These are phyloP conservation scores for Rhopalosiphum maidis DNA, from an alignment of 1,140 invertebrate species.

Conservation along the genomic window DNA sequence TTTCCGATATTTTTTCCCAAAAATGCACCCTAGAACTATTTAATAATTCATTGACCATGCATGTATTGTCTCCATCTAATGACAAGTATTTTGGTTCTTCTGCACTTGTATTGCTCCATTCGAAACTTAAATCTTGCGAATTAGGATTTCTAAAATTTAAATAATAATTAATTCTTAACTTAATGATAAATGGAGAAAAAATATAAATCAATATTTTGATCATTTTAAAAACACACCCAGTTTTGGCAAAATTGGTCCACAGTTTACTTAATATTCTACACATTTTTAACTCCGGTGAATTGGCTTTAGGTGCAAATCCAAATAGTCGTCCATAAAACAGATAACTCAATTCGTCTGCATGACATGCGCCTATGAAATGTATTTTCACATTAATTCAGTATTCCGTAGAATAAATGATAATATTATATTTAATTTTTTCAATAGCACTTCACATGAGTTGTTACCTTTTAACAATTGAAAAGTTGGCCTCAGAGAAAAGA, in stretches of 20 bases:
- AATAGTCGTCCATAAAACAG: conserved; percentile 55
- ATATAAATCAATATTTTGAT: neutral
- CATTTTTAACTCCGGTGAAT: conserved; percentile 40
- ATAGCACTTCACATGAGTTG: neutral
- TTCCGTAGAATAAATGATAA: neutral
- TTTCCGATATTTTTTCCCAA: conserved; percentile 28
- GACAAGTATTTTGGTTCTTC: conserved; percentile 41
- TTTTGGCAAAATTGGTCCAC: conserved; percentile 60
- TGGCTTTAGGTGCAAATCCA: neutral
- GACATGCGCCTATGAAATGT: conserved; percentile 58
- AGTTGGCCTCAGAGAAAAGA: neutral
- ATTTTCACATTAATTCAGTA: neutral
- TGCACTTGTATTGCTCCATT: neutral
- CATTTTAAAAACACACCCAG: conserved; percentile 50
- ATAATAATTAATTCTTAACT: neutral
- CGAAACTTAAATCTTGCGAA: conserved; percentile 20
- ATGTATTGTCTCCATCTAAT: conserved; percentile 37
- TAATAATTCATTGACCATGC: conserved; percentile 23
- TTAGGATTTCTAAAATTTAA: conserved; percentile 36
- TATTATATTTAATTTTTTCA: neutral
- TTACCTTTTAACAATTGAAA: conserved; percentile 24
- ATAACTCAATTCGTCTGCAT: conserved; percentile 59
- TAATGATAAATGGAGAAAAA: neutral
- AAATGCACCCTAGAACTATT: neutral
- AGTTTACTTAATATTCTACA: conserved; percentile 45